These are phyloP conservation scores for Gortyna flavago DNA, from an alignment of 2,888 invertebrate genomes.

Conservation along the genomic window DNA sequence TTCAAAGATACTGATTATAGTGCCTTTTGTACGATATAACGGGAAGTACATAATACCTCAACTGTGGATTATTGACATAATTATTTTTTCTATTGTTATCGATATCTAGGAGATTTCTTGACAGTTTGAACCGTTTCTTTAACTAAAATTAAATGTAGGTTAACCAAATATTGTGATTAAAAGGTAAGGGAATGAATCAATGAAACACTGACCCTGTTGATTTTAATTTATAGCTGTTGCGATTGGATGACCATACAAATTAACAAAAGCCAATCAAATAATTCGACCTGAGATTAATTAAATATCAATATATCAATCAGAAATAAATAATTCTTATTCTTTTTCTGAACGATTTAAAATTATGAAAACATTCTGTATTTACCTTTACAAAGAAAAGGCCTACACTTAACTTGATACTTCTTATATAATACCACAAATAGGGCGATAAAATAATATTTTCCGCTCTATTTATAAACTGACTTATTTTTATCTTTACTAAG, in stretches of 20 bases:
- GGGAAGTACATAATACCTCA: neutral
- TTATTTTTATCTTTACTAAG: constrained; percentile 38
- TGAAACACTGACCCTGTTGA: neutral
- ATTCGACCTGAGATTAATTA: neutral
- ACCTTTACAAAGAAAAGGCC: neutral
- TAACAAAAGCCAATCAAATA: neutral
- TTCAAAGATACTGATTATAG: neutral
- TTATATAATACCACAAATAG: constrained; percentile 1
- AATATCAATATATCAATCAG: no score
- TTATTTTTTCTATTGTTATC: no score
- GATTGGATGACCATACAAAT: neutral
- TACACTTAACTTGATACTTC: neutral
- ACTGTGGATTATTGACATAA: no score
- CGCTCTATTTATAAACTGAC: constrained; percentile 36
- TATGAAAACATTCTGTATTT: neutral
- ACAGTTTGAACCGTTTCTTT: neutral
- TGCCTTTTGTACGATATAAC: neutral
- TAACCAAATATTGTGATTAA: neutral
- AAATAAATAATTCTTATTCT: neutral
- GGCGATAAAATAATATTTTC: constrained; percentile 31
- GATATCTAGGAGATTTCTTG: no score
- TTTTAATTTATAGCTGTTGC: neutral
- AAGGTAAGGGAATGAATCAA: no score
- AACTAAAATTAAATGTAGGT: neutral
- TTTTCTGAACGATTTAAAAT: neutral